phyloP scores from a whole-genome alignment of 2,888 invertebrate species.

The Limenitis camilla region DNA sequence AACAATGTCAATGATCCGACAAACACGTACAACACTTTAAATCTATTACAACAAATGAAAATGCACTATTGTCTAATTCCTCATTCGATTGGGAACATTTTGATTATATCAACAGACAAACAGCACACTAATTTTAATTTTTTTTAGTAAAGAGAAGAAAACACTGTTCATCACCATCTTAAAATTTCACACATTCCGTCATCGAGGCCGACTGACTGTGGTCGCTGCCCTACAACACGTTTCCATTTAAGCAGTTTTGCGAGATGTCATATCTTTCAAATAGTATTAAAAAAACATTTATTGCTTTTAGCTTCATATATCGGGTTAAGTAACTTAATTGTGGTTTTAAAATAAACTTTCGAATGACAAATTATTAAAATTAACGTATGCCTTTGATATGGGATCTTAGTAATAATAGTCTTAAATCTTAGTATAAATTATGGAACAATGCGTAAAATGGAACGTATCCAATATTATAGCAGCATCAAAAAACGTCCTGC shows the following conservation, averaged over 20 bases:
- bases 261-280: slow-evolving; percentile 11
- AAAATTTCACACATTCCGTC: slow-evolving; percentile 72
- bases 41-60: slow-evolving; percentile 37
- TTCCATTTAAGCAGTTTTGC: slow-evolving; percentile 38
- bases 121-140: slow-evolving; percentile 41
- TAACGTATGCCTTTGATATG: too few relatives aligned
- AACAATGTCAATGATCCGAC: slow-evolving; percentile 70
- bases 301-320: too few relatives aligned
- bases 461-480: not conserved
- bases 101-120: slow-evolving; percentile 33
- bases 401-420: not conserved
- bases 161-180: slow-evolving; percentile 70
- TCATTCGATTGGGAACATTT: slow-evolving; percentile 41
- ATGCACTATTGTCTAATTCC: slow-evolving; percentile 26
- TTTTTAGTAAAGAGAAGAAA: slow-evolving; percentile 45
- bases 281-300: not conserved
- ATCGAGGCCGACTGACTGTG: slow-evolving; percentile 66
- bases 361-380: too few relatives aligned
- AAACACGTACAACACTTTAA: slow-evolving; percentile 54
- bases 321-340: too few relatives aligned
- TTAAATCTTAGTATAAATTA: not conserved
- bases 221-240: slow-evolving; percentile 59
- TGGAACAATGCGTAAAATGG: not conserved
- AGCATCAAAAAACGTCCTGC: not conserved
- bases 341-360: too few relatives aligned